A percentile compares a stretch with the other conserved stretches of the same genome.
These are phyloP conservation scores for Platypus cylindrus DNA, from an alignment of 2,888 invertebrate species.

Conservation along the genomic window DNA sequence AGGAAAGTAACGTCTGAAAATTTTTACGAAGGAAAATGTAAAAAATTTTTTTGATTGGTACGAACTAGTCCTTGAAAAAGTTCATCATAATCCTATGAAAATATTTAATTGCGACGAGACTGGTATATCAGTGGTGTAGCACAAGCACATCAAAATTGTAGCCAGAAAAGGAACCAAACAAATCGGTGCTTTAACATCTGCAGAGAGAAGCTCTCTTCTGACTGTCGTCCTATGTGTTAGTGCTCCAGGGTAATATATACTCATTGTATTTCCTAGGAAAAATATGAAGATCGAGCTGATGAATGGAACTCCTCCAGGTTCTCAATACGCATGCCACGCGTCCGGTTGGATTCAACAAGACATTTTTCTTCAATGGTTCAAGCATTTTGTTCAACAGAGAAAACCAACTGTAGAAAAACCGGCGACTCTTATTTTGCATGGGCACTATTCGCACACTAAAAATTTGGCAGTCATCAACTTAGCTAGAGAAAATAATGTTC, in stretches of 20 bases:
- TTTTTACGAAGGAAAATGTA: constrained; percentile 6
- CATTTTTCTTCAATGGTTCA: background rate
- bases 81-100: constrained; percentile 16
- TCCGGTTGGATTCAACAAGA: constrained; percentile 10
- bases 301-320: constrained; percentile 23
- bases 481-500: no score
- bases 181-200: constrained; percentile 14
- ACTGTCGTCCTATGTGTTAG: constrained; percentile 13
- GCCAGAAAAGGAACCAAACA: background rate
- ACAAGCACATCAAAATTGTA: background rate
- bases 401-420: background rate
- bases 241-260: constrained; percentile 13
- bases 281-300: constrained; percentile 24
- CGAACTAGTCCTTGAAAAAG: constrained; percentile 18
- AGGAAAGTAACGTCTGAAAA: background rate
- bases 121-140: constrained; percentile 7
- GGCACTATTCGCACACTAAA: background rate
- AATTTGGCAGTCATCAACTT: no score
- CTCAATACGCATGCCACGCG: constrained; percentile 18
- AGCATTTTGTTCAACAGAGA: background rate
- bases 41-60: constrained; percentile 21
- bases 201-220: constrained; percentile 13
- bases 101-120: constrained; percentile 22
- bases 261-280: constrained; percentile 11
- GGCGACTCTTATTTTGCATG: background rate